Base-by-base conservation (phyloP, 2,113 vertebrate species). In the Megaleporinus macrocephalus region DNA sequence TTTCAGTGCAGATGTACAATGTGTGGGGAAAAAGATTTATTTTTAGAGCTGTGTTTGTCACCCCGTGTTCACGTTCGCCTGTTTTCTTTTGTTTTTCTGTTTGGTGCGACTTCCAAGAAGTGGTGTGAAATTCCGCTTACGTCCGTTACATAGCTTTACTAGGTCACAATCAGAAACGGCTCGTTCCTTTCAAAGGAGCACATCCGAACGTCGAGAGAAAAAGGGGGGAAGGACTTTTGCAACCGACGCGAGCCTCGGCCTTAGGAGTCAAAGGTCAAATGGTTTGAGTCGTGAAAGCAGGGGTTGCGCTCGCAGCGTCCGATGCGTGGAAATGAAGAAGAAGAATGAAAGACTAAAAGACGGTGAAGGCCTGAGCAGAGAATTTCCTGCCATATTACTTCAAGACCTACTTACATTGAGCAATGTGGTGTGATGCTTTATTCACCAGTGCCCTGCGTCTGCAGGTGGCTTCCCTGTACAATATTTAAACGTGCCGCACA, bases 391-490 rank as follows among this genome's bases (percentile, higher is more conserved):
- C 77, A 0, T 15, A 70, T 59, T 30, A 71, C 55, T 79, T 59
- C 10, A 59, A 79, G 77, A 59, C 66, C 66, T 70, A 79, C 77
- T 79, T 70, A 70, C 49, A 44, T 70, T 11, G 66, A 24, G 66
- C 66, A n/a, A 44, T 70, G 22, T 44, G 30, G 27, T 7, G 18
- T 53, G 59, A 53, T 66, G 59, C 76, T 81, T 85, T 82, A 77
- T 82, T 88, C 88, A 85, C 87, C 88, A 74, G 69, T 78, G 87
- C 82, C 62, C 90, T 72, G 88, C 92, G 93, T 94, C 94, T 95
- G 93, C 93, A 96, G 94, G 95, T 94, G 91, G 90, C 84, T 92
- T 92, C 92, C 94, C 88, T 87, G 91, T 94, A 94, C 94, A 95
- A 91, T 90, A 93, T 93, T 92, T 91, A 91, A 92, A 88, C 88